These are phyloP conservation scores for Labeo calbasu DNA, from an alignment of 2,797 vertebrate genomes.

Conservation along the genomic window DNA sequence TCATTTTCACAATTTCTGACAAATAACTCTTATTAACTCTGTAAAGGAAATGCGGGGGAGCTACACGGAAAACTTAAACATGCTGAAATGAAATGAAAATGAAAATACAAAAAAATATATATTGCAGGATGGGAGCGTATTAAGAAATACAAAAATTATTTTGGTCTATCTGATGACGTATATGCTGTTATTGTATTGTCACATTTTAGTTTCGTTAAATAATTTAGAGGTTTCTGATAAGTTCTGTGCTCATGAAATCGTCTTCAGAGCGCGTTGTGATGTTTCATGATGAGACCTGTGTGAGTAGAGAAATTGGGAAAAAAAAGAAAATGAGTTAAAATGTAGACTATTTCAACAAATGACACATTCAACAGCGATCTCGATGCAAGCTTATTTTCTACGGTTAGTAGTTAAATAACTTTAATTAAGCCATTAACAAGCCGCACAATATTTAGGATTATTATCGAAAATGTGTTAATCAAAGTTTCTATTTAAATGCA, in stretches of 20 bases:
- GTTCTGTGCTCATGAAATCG: slow-evolving; percentile 63
- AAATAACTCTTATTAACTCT: slow-evolving; percentile 60
- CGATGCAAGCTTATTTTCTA: not conserved
- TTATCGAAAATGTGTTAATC: not conserved
- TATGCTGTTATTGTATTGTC: slow-evolving; percentile 44
- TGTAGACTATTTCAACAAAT: not conserved
- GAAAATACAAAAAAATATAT: slow-evolving; percentile 39
- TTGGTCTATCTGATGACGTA: slow-evolving; percentile 49
- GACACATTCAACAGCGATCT: not conserved
- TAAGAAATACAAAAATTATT: slow-evolving; percentile 56
- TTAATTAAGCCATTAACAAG: not conserved
- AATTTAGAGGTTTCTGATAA: slow-evolving; percentile 57
- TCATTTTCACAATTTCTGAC: slow-evolving; percentile 65
- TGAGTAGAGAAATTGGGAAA: slow-evolving; percentile 31
- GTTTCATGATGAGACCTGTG: slow-evolving; percentile 77
- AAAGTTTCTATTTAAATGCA: slow-evolving; percentile 8
- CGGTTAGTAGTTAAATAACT: not conserved
- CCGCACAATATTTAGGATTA: not conserved
- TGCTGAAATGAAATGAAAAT: slow-evolving; percentile 54
- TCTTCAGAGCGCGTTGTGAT: slow-evolving; percentile 76
- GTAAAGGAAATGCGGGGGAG: slow-evolving; percentile 58
- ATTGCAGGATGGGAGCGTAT: slow-evolving; percentile 47
- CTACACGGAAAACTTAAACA: slow-evolving; percentile 59
- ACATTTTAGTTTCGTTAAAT: slow-evolving; percentile 56
- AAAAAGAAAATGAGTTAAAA: not conserved